Evolutionary conservation across 2,797 vertebrate genomes (phyloP).

Genomic region (Enteromius radiatus): DNA sequence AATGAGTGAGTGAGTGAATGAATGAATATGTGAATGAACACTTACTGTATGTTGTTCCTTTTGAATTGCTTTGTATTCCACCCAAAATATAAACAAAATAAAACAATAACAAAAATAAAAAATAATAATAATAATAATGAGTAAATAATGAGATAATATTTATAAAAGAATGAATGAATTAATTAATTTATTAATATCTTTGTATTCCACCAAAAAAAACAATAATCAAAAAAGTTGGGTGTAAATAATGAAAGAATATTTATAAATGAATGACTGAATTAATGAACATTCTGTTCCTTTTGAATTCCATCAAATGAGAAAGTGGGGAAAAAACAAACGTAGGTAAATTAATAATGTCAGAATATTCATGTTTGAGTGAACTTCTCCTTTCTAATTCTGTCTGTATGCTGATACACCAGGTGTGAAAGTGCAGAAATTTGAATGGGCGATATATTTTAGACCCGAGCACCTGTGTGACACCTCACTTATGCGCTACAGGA

Average conservation of each 20-base stretch:
- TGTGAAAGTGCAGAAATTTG: slow-evolving; percentile 2
- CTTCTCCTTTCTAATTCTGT: background rate
- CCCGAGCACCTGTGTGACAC: background rate
- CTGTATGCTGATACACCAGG: slow-evolving; percentile 15
- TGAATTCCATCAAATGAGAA: background rate
- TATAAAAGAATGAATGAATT: background rate
- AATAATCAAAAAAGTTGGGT: background rate
- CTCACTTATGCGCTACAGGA: slow-evolving; percentile 13
- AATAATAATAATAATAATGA: too few relatives aligned
- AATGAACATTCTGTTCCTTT: background rate
- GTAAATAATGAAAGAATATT: background rate
- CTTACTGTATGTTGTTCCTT: background rate
- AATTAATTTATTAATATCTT: background rate
- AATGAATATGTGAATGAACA: too few relatives aligned
- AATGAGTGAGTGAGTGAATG: background rate
- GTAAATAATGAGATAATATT: background rate
- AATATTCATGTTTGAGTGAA: background rate
- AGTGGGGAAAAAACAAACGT: background rate
- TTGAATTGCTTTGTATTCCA: background rate
- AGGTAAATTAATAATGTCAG: background rate
- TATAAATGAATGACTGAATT: background rate
- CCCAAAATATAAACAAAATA: too few relatives aligned
- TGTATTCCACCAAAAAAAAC: background rate
- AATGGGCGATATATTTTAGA: slow-evolving; percentile 4
- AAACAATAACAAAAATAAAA: too few relatives aligned